Evolutionary conservation across 1,140 invertebrate genomes (phyloP), one percentile per base, ranked within the genome.

Genomic region (Mactra quadrangularis): DNA sequence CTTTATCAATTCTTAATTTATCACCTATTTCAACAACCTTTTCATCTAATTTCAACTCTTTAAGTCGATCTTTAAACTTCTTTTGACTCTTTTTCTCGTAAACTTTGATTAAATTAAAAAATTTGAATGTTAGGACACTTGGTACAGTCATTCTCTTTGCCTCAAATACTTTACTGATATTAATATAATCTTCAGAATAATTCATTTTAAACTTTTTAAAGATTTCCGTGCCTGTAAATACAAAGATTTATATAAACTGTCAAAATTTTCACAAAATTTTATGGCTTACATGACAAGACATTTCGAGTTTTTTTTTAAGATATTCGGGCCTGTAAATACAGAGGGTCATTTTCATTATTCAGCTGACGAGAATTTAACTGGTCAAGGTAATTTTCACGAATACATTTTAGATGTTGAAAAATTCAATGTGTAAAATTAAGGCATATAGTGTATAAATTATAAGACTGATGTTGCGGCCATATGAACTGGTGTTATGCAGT

Each of bases 121-220:
- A 83, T 33, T 45, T 59, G 38, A n/a, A 68, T 57, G 31, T 59
- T 4, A 53, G 57, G 7, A 31, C 52, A 13, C n/a, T 17, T 13
- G 11, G 9, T 57, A 55, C 45, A n/a, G 29, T 41, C n/a, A 60
- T 38, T 75, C 75, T 83, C 45, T 68, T 75, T 17, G 55, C 66
- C 35, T 83, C 81, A 47, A 83, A 83, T 3, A 66, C 70, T 59
- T 53, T 66, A 31, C 29, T 2, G 1, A 83, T 33, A 55, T 75
- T 50, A 3, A 83, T 55, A n/a, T 29, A 52, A 52, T 83, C 71
- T 50, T 74, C 60, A 11, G 60, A 7, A 53, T 45, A 59, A 33
- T 71, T 57, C 19, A 7, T 70, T 25, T 64, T 35, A 45, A 85
- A 85, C 25, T 64, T 52, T 31, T 76, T 47, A 17, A 76, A 60